Conservation (phyloP, 1,140 invertebrate genomes). For the Drosophila leontia region DNA sequence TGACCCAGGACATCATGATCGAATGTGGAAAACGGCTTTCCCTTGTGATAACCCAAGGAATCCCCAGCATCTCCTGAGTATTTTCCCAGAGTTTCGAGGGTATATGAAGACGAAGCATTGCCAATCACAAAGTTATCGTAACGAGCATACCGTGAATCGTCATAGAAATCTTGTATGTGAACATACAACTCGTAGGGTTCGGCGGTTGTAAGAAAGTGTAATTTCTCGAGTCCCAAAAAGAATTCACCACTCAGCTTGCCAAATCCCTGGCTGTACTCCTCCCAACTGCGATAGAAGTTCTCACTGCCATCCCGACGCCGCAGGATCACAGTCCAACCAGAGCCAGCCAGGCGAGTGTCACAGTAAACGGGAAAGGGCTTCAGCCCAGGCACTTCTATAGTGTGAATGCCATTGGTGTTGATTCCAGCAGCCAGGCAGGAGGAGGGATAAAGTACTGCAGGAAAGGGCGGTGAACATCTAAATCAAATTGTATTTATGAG, state of each 20-base stretch:
- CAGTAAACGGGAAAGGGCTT: conserved; percentile 54
- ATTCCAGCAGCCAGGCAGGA: conserved; percentile 66
- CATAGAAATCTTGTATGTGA: conserved; percentile 87
- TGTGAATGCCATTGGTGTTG: conserved; percentile 54
- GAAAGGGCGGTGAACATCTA: accelerated
- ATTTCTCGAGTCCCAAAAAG: conserved; percentile 87
- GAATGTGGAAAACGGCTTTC: conserved; percentile 62
- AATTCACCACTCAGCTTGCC: conserved; percentile 88
- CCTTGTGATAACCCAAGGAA: conserved; percentile 57
- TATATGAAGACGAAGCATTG: conserved; percentile 88
- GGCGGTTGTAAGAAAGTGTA: conserved; percentile 86
- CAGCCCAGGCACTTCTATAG: conserved; percentile 49
- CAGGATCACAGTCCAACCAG: conserved; percentile 88
- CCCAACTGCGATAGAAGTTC: conserved; percentile 88
- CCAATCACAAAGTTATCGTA: conserved; percentile 89
- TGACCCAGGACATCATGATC: conserved; percentile 87
- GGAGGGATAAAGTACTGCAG: conserved; percentile 29
- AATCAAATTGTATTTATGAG: no score
- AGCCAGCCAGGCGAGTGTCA: conserved; percentile 58
- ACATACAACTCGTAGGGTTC: conserved; percentile 88
- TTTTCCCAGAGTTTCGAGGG: conserved; percentile 88
- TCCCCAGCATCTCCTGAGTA: conserved; percentile 67
- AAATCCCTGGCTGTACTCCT: conserved; percentile 88
- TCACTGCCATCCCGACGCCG: conserved; percentile 88
- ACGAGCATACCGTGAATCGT: conserved; percentile 86